A percentile compares a stretch with the other conserved stretches of the same genome.
Conservation (phyloP, 2,888 invertebrate species). For the Drosophila anomalipes region DNA sequence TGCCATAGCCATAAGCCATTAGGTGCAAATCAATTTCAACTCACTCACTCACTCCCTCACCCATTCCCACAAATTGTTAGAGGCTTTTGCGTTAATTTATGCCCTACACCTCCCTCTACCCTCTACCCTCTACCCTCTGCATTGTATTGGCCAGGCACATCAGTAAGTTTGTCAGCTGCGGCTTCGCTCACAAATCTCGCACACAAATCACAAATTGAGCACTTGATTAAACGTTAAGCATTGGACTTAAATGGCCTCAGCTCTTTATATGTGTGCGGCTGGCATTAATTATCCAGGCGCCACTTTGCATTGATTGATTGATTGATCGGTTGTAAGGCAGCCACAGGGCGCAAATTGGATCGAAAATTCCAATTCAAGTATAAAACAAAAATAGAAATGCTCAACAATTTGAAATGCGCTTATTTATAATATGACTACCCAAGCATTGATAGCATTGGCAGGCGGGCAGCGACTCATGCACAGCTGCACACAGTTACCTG, state of each 20-base stretch:
- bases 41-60: constrained; percentile 27
- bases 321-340: constrained; percentile 14
- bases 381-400: background rate
- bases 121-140: background rate
- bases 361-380: background rate
- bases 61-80: constrained; percentile 26
- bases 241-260: constrained; percentile 50
- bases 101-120: constrained; percentile 3
- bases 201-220: constrained; percentile 60
- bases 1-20: constrained; percentile 39
- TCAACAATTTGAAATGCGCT: constrained; percentile 23
- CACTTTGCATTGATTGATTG: constrained; percentile 38
- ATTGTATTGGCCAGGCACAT: constrained; percentile 6
- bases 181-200: constrained; percentile 50
- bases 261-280: constrained; percentile 32
- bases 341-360: background rate
- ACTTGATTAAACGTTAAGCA: constrained; percentile 53
- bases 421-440: constrained; percentile 41
- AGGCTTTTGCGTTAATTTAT: constrained; percentile 53
- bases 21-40: constrained; percentile 57
- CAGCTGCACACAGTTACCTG: constrained; percentile 7
- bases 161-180: constrained; percentile 54
- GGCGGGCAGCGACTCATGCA: background rate
- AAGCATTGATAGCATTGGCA: constrained; percentile 48
- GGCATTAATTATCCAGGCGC: constrained; percentile 49